Percentiles rank a stretch among this genome's conserved stretches.
Conservation (phyloP, 1,140 invertebrate genomes). For the Trichoplusia ni region DNA sequence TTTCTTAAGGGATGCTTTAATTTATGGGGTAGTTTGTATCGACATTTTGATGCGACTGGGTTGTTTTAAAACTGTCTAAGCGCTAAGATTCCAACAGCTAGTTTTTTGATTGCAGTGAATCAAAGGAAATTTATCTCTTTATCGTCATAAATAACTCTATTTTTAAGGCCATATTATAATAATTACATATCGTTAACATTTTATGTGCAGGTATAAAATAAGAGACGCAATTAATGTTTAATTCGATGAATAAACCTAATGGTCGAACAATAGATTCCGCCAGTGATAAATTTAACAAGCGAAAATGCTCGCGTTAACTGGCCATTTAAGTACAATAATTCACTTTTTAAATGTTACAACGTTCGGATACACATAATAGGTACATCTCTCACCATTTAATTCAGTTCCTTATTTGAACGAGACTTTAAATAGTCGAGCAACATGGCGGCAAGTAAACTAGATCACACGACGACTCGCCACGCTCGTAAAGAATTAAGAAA, state of each 20-base stretch:
- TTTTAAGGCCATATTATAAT: background rate
- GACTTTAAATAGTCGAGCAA: background rate
- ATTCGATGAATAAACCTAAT: too few relatives aligned
- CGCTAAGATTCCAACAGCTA: slow-evolving; percentile 9
- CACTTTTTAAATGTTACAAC: background rate
- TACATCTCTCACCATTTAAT: slow-evolving; percentile 11
- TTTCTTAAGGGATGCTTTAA: slow-evolving; percentile 59
- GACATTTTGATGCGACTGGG: slow-evolving; percentile 35
- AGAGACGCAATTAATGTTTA: too few relatives aligned
- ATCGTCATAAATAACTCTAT: background rate
- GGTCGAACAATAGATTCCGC: too few relatives aligned
- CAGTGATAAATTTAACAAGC: too few relatives aligned
- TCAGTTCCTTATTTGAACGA: slow-evolving; percentile 13
- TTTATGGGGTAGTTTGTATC: slow-evolving; percentile 60
- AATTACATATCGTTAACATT: background rate
- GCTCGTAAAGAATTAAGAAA: slow-evolving; percentile 32
- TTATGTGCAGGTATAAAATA: background rate
- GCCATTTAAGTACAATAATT: too few relatives aligned
- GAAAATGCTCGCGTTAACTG: too few relatives aligned
- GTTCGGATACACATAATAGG: slow-evolving; percentile 3
- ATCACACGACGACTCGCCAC: slow-evolving; percentile 1
- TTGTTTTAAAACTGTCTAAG: slow-evolving; percentile 25
- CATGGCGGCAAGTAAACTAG: slow-evolving; percentile 3
- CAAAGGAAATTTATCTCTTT: slow-evolving; percentile 8
- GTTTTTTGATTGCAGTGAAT: slow-evolving; percentile 6